These are phyloP conservation scores for Hydrozoanthus tunicans DNA, from an alignment of 64 coral and sea anemone genomes.

Conservation along the genomic window DNA sequence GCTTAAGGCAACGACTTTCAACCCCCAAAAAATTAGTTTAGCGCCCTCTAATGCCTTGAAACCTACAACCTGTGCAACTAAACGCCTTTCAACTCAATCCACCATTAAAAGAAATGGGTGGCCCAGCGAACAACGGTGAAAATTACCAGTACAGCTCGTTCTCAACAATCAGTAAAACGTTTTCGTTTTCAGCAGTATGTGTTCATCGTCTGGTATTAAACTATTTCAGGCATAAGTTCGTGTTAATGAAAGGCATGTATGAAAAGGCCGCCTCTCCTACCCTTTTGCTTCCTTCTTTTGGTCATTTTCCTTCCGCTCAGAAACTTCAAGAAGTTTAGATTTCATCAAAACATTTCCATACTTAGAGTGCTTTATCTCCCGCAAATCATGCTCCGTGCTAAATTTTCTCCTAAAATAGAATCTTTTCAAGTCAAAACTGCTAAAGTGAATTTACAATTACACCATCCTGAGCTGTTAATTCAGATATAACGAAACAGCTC, in stretches of 20 bases:
- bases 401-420: slow-evolving; percentile 52
- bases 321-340: neutral
- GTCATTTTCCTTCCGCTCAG: neutral
- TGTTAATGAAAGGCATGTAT: neutral
- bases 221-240: neutral
- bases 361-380: neutral
- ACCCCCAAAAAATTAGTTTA: too few relatives aligned
- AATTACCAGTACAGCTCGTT: too few relatives aligned
- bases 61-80: too few relatives aligned
- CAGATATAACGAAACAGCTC: neutral
- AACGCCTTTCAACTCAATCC: too few relatives aligned
- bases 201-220: too few relatives aligned
- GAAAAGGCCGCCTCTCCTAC: neutral
- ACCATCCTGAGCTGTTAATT: slow-evolving; percentile 33
- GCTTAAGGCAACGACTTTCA: too few relatives aligned
- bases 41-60: too few relatives aligned
- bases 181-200: too few relatives aligned
- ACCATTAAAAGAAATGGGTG: too few relatives aligned
- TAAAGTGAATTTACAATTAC: slow-evolving; percentile 54
- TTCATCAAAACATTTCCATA: slow-evolving; percentile 12
- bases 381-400: slow-evolving; percentile 3
- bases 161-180: too few relatives aligned
- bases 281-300: too few relatives aligned
- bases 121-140: too few relatives aligned
- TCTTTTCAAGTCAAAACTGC: slow-evolving; percentile 41